These are phyloP conservation scores for Phoenicopterus ruber DNA, from an alignment of 2,113 vertebrate genomes.

Conservation along the genomic window DNA sequence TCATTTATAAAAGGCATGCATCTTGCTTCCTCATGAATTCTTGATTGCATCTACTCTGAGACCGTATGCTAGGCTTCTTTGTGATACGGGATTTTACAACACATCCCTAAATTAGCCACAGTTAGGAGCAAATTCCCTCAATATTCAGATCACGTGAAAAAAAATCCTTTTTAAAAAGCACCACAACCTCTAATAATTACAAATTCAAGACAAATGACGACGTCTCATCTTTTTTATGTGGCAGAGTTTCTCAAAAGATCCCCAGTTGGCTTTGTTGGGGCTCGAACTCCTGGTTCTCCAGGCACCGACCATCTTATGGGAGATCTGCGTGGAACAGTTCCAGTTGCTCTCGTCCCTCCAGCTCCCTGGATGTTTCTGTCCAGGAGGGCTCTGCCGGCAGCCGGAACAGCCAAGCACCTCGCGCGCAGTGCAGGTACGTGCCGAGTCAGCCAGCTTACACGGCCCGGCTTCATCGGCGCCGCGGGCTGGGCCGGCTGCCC, in stretches of 20 bases:
- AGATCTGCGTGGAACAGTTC: neutral
- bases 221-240: neutral
- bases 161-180: neutral
- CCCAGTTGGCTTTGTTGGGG: neutral
- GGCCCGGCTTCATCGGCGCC: neutral
- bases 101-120: neutral
- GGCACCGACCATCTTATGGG: neutral
- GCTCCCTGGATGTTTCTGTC: neutral
- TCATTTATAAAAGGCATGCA: neutral
- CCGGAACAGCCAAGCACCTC: neutral
- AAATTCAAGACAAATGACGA: neutral
- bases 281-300: neutral
- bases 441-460: neutral
- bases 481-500: neutral
- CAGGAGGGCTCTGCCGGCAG: neutral
- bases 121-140: neutral
- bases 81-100: neutral
- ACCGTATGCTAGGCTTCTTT: neutral
- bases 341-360: neutral
- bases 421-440: rapidly evolving
- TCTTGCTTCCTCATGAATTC: neutral
- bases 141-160: neutral
- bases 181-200: neutral
- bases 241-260: neutral
- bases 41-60: neutral